These are phyloP conservation scores for Bombylius major DNA, from an alignment of 2,888 invertebrate species.

Conservation along the genomic window DNA sequence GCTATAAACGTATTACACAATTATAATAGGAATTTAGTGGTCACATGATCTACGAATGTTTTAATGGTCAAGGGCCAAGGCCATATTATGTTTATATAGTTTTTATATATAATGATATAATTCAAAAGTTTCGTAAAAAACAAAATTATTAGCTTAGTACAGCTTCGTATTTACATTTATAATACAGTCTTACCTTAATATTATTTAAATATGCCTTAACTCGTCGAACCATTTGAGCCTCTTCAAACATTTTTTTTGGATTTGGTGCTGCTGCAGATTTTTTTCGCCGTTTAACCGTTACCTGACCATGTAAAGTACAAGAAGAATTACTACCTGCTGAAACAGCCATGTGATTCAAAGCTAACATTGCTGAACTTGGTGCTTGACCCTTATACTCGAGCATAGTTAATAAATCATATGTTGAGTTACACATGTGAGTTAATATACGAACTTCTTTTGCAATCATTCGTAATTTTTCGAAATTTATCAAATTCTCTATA, in stretches of 20 bases:
- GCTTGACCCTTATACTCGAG: constrained; percentile 76
- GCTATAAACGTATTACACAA: constrained; percentile 27
- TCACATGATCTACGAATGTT: no score
- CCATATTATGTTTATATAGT: no score
- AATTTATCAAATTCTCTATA: constrained; percentile 84
- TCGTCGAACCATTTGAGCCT: constrained; percentile 95
- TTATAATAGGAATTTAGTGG: background rate
- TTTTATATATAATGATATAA: no score
- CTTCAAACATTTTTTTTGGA: constrained; percentile 97
- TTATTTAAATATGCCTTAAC: constrained; percentile 92
- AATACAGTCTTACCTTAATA: constrained; percentile 44
- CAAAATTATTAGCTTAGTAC: no score
- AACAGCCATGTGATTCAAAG: constrained; percentile 74
- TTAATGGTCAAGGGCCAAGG: no score
- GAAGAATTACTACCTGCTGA: constrained; percentile 42
- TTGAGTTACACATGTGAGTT: constrained; percentile 91
- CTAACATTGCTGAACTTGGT: constrained; percentile 78
- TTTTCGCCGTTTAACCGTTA: constrained; percentile 80
- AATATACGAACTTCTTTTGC: constrained; percentile 87
- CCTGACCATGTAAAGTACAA: constrained; percentile 43
- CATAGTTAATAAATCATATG: constrained; percentile 76
- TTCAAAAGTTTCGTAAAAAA: no score
- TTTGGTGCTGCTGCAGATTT: constrained; percentile 84
- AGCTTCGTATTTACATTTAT: no score
- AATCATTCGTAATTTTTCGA: constrained; percentile 96